Conservation (phyloP, 2,888 invertebrate genomes). For the Cremastobaeus sp. region DNA sequence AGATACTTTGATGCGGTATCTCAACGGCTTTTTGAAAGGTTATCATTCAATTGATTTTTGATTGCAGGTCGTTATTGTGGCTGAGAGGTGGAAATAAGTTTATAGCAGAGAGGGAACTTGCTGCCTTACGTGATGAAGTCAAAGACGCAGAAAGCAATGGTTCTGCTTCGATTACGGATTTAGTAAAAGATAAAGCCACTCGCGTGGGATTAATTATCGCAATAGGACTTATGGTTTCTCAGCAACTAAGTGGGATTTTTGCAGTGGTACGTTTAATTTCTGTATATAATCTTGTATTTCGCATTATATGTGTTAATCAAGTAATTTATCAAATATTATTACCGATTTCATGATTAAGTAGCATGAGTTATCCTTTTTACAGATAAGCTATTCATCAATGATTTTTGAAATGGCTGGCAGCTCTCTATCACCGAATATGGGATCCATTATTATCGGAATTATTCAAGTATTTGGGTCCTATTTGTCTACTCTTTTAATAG, state of each 20-base stretch:
- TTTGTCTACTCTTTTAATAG: slow-evolving; percentile 79
- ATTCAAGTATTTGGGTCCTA: slow-evolving; percentile 80
- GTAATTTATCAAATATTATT: too few relatives aligned
- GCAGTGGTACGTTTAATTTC: slow-evolving; percentile 73
- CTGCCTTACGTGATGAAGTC: slow-evolving; percentile 64
- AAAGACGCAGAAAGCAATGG: slow-evolving; percentile 62
- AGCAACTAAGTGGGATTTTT: slow-evolving; percentile 78
- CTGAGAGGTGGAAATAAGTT: slow-evolving; percentile 68
- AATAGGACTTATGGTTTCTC: slow-evolving; percentile 75
- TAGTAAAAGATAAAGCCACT: slow-evolving; percentile 74
- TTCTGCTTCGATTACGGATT: slow-evolving; percentile 66
- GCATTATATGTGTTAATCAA: too few relatives aligned
- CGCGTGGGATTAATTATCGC: slow-evolving; percentile 75
- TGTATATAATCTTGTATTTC: not conserved
- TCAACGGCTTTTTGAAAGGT: too few relatives aligned
- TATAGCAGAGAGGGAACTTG: slow-evolving; percentile 69
- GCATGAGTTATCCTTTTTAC: slow-evolving; percentile 66
- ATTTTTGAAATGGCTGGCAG: slow-evolving; percentile 81
- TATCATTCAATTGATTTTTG: too few relatives aligned
- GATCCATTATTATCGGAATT: slow-evolving; percentile 82
- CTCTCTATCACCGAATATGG: slow-evolving; percentile 78
- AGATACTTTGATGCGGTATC: too few relatives aligned
- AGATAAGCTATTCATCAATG: slow-evolving; percentile 79
- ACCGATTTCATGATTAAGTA: too few relatives aligned
- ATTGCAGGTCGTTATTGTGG: slow-evolving; percentile 72